Conservation (phyloP, 2,888 invertebrate species). For the Reticulitermes lucifugus region DNA sequence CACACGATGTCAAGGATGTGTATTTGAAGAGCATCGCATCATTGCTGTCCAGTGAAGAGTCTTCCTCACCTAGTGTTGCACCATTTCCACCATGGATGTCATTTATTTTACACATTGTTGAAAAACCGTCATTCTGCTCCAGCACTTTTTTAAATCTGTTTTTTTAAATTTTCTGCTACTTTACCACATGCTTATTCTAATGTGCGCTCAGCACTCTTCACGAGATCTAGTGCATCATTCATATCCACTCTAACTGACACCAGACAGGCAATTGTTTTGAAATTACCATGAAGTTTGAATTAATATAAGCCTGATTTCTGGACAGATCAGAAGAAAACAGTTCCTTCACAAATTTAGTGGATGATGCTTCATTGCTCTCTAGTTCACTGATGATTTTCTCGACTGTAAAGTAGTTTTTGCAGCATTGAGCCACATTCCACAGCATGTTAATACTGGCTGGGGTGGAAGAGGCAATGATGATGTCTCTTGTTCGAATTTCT, state of each 20-base stretch:
- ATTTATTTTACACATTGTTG: slow-evolving; percentile 22
- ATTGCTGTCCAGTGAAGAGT: background rate
- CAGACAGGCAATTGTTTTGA: slow-evolving; percentile 17
- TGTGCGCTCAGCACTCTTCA: background rate
- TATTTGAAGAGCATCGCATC: slow-evolving; percentile 53
- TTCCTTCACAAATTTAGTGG: slow-evolving; percentile 22
- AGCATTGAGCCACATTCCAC: slow-evolving; percentile 58
- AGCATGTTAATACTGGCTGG: slow-evolving; percentile 57
- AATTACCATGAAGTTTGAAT: background rate
- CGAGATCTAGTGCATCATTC: background rate
- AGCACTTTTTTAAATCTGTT: background rate
- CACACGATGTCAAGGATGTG: slow-evolving; percentile 21
- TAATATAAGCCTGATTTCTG: slow-evolving; percentile 35
- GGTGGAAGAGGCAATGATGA: slow-evolving; percentile 54
- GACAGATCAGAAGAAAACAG: slow-evolving; percentile 13
- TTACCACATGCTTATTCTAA: background rate
- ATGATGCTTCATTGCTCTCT: background rate
- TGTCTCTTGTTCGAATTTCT: slow-evolving; percentile 57
- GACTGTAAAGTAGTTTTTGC: slow-evolving; percentile 51
- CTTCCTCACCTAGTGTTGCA: background rate
- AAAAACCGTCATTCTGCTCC: background rate
- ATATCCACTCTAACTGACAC: background rate
- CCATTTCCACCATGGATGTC: background rate
- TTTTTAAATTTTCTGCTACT: background rate
- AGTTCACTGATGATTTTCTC: background rate